A percentile compares a stretch with the other conserved stretches of the same genome.
These are phyloP conservation scores for Rhynchophorus ferrugineus DNA, from an alignment of 1,140 invertebrate genomes.

Conservation along the genomic window DNA sequence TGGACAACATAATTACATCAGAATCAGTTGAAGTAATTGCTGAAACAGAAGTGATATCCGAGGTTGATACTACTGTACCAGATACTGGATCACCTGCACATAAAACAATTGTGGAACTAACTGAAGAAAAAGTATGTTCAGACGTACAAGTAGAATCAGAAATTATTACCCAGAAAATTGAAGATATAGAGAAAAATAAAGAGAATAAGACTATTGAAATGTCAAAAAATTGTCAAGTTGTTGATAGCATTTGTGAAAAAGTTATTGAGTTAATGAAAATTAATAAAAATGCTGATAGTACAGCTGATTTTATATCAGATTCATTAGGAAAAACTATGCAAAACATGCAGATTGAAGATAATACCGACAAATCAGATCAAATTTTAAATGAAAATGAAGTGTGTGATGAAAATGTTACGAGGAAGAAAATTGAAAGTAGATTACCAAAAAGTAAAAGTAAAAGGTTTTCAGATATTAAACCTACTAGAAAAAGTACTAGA, in stretches of 20 bases:
- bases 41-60: too few species aligned
- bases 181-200: too few species aligned
- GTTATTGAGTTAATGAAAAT: slow-evolving; percentile 5
- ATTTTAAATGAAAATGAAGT: neutral
- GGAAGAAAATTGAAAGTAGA: neutral
- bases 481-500: slow-evolving; percentile 4
- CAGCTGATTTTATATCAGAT: neutral
- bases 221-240: neutral
- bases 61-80: too few species aligned
- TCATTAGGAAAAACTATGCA: neutral
- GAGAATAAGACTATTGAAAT: too few species aligned
- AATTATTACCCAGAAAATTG: too few species aligned
- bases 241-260: slow-evolving; percentile 1
- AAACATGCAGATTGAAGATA: slow-evolving; percentile 3
- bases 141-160: neutral
- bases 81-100: too few species aligned
- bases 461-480: neutral
- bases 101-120: too few species aligned
- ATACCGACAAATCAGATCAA: neutral
- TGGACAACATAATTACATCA: too few species aligned
- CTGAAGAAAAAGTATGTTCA: neutral
- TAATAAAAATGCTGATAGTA: neutral
- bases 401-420: neutral
- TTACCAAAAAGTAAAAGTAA: neutral
- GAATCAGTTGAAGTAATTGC: too few species aligned